Evolutionary conservation across 2,888 invertebrate species (phyloP), one percentile per base, ranked within the genome.

Genomic region (Polietes domitor): DNA sequence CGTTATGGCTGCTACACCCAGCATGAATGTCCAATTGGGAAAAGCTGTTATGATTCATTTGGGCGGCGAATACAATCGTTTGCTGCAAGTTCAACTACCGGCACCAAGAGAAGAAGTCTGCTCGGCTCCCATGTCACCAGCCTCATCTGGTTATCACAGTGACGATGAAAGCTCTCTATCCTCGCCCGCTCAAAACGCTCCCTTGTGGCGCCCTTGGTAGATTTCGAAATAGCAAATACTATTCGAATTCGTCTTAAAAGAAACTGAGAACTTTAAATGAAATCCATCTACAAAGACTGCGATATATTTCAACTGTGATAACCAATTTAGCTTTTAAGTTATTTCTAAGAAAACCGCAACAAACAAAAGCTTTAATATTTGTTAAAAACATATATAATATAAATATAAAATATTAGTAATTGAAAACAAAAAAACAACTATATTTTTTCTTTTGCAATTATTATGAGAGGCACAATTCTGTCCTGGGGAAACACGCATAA

Each of bases 11-110:
- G 95, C 96, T 82, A 96, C 96, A 61, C 96, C 96, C 41, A 96
- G 96, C 83, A 96, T 97, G 89, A 96, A 97, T 91, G 96, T 97
- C 86, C 94, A 95, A 89, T 93, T 97, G 80, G 97, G 97, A 80
- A 97, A 97, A 77, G 95, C 96, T 89, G 94, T 97, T 89, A 97
- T 97, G 97, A 96, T 97, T 50, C 97, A 97, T 92, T 94, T 97
- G 85, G 97, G 97, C 21, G 95, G 96, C 92, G 94, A 96, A 85
- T 94, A 97, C 88, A 97, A 97, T 85, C 91, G 88, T 84, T 87
- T 91, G 85, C 83, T 90, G 55, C 73, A 83, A 79, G 7, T 47
- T 2, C 4, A 4, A 32, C 4, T 9, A 6, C 43, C 50, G 32
- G 12, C 21, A 3, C 26, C 72, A 26, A 32, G 58, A 43, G 47